Evolutionary conservation across 2,797 vertebrate genomes (phyloP).

Genomic region (Malacoraja senta): DNA sequence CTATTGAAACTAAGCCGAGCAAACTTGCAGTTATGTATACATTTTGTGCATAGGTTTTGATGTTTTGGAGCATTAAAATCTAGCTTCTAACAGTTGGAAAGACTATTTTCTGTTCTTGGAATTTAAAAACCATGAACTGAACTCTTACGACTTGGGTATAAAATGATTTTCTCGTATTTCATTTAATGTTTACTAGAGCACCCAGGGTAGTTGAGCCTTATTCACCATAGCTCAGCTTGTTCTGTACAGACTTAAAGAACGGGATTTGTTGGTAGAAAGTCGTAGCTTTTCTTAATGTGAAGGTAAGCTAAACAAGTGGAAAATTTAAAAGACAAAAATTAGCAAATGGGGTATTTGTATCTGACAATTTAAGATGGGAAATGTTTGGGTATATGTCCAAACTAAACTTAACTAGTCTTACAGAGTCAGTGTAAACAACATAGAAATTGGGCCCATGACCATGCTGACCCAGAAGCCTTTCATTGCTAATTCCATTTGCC

Average conservation of each 20-base stretch:
- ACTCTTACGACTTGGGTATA: neutral
- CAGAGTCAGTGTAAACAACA: too few relatives aligned
- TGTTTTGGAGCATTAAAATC: slow-evolving; percentile 1
- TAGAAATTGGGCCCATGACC: too few relatives aligned
- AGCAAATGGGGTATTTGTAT: neutral
- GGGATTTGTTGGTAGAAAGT: too few relatives aligned
- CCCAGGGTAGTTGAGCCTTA: neutral
- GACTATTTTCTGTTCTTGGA: neutral
- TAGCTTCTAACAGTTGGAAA: neutral
- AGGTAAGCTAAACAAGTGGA: neutral
- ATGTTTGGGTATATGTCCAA: neutral
- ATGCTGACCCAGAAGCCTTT: too few relatives aligned
- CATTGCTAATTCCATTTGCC: too few relatives aligned
- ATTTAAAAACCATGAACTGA: neutral
- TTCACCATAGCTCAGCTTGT: neutral
- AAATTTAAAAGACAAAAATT: neutral
- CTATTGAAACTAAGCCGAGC: neutral
- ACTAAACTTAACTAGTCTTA: neutral
- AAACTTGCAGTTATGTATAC: neutral
- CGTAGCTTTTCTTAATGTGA: neutral
- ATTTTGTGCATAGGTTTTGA: neutral
- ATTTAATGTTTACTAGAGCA: neutral
- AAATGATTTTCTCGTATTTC: neutral
- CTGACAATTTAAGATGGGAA: neutral
- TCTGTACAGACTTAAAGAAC: too few relatives aligned